These are phyloP conservation scores for Tetragnatha montana DNA, from an alignment of 2,888 invertebrate genomes.

Conservation along the genomic window DNA sequence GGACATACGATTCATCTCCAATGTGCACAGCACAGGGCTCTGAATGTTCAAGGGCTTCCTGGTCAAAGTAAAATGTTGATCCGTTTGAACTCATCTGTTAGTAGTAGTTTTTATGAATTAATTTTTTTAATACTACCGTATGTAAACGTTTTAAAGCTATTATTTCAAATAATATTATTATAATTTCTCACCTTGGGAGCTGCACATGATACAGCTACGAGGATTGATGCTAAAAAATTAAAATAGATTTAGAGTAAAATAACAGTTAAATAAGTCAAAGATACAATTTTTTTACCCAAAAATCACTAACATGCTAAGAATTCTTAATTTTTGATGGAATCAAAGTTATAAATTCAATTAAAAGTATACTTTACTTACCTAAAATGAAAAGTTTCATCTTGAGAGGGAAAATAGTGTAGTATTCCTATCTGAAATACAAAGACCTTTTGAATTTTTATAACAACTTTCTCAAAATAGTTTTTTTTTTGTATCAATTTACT, in stretches of 20 bases:
- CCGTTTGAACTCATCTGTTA: not conserved
- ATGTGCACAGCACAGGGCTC: too few relatives aligned
- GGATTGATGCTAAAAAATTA: conserved; percentile 21
- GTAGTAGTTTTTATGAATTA: not conserved
- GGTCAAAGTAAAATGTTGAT: not conserved
- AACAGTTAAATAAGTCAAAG: too few relatives aligned
- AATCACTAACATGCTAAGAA: not conserved
- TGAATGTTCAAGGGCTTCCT: not conserved
- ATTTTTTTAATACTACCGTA: not conserved
- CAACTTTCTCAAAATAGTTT: too few relatives aligned
- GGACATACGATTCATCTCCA: too few relatives aligned
- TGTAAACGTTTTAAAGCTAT: not conserved
- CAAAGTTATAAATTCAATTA: not conserved
- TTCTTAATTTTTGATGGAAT: not conserved
- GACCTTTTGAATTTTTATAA: too few relatives aligned
- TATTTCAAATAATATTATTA: not conserved
- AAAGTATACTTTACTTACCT: conserved; percentile 19
- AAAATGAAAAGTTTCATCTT: conserved; percentile 47
- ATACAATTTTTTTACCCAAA: not conserved
- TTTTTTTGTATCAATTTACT: too few relatives aligned
- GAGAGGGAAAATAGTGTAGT: not conserved
- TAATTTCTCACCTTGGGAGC: conserved; percentile 51
- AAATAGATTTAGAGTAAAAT: too few relatives aligned
- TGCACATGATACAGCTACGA: conserved; percentile 28
- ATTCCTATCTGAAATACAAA: too few relatives aligned